Evolutionary conservation across 2,113 vertebrate species (phyloP).

Genomic region (Corythornis madagascariensis): DNA sequence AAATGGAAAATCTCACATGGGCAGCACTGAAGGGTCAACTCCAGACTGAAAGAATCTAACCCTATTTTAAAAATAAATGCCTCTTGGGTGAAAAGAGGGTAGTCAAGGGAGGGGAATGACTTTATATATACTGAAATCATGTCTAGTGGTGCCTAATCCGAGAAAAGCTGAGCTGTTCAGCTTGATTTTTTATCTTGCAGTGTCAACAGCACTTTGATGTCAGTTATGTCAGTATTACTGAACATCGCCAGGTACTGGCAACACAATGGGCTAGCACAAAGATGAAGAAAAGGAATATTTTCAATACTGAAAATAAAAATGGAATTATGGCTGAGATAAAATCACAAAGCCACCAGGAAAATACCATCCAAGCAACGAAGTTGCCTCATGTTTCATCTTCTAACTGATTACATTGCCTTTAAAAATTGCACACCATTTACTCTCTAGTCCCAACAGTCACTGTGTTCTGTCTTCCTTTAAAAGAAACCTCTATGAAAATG

Average conservation of each 20-base stretch:
- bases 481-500: not conserved
- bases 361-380: not conserved
- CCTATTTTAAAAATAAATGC: conserved; percentile 59
- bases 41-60: conserved; percentile 49
- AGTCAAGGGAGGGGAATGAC: not conserved
- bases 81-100: not conserved
- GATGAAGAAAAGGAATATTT: not conserved
- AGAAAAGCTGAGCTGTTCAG: conserved; percentile 2
- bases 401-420: not conserved
- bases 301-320: not conserved
- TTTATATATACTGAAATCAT: conserved; percentile 1
- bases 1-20: conserved; percentile 45
- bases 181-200: not conserved
- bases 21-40: not conserved
- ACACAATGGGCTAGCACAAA: not conserved
- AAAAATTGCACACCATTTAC: not conserved
- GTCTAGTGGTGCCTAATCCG: not conserved
- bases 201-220: not conserved
- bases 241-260: not conserved
- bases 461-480: not conserved
- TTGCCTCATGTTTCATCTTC: not conserved
- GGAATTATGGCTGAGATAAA: not conserved
- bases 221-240: not conserved
- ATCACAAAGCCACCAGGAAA: not conserved
- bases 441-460: not conserved